Conservation (phyloP, 2,113 vertebrate genomes). For the Numida meleagris region DNA sequence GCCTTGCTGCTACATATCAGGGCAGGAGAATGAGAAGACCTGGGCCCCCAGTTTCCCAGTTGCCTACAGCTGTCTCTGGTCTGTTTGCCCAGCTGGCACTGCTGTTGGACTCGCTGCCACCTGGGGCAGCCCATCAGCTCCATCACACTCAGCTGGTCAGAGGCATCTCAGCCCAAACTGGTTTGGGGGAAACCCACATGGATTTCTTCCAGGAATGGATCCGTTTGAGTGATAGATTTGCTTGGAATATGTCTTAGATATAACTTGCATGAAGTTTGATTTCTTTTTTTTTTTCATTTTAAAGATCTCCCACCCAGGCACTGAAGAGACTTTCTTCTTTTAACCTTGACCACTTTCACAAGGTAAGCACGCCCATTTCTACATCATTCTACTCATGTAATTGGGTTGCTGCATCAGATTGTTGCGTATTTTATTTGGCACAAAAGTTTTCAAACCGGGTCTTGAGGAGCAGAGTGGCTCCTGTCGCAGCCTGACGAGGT, state of each 20-base stretch:
- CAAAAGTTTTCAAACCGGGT: neutral
- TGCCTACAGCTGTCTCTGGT: neutral
- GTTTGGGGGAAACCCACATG: rapidly evolving
- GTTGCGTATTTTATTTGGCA: neutral
- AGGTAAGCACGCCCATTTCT: rapidly evolving
- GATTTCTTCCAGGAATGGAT: neutral
- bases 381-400: rapidly evolving
- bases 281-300: neutral
- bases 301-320: neutral
- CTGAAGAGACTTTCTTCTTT: neutral
- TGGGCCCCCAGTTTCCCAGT: neutral
- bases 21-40: neutral
- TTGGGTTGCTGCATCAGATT: neutral
- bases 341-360: neutral
- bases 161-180: neutral
- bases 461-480: neutral
- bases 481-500: neutral
- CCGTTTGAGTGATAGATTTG: neutral
- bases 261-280: rapidly evolving
- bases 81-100: neutral
- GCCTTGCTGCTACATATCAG: neutral
- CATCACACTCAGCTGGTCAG: rapidly evolving
- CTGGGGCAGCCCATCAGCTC: neutral
- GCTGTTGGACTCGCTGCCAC: rapidly evolving
- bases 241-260: neutral